phyloP scores from a whole-genome alignment of 1,140 invertebrate species.

The Himalopsyche phryganea region DNA sequence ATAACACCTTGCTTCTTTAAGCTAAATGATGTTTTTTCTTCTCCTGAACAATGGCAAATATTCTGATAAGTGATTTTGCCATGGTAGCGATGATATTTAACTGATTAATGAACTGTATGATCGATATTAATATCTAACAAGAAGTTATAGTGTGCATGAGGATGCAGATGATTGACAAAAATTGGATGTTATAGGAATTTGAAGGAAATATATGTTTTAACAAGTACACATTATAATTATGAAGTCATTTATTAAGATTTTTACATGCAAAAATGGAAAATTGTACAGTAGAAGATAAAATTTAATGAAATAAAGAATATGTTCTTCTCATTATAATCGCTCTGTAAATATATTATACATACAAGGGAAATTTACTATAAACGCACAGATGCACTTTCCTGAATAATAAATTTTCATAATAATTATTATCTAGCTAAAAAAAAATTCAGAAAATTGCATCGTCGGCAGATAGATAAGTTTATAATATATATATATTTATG shows the following conservation, averaged over 20 bases:
- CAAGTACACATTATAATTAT: slow-evolving; percentile 28
- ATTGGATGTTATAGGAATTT: no score
- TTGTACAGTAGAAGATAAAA: slow-evolving; percentile 36
- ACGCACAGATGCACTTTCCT: slow-evolving; percentile 28
- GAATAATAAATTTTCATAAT: slow-evolving; percentile 26
- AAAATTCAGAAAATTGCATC: slow-evolving; percentile 30
- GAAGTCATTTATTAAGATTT: slow-evolving; percentile 36
- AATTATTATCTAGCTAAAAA: slow-evolving; percentile 30
- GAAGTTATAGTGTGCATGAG: no score
- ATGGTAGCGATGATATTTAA: no score
- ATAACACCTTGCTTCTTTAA: no score
- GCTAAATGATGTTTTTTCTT: no score
- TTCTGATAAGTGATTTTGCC: no score
- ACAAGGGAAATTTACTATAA: slow-evolving; percentile 30
- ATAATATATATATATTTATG: no score
- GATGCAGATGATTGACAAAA: no score
- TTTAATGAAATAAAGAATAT: slow-evolving; percentile 34
- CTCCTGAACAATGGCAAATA: no score
- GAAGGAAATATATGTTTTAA: no score
- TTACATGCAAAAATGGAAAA: slow-evolving; percentile 37
- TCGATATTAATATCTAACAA: no score
- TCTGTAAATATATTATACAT: slow-evolving; percentile 29
- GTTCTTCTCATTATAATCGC: slow-evolving; percentile 31
- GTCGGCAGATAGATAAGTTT: not conserved
- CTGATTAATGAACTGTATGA: no score